A percentile compares a stretch with the other conserved stretches of the same genome.
phyloP scores from a whole-genome alignment of 2,113 vertebrate species.

The Erythrocercus mccallii region DNA sequence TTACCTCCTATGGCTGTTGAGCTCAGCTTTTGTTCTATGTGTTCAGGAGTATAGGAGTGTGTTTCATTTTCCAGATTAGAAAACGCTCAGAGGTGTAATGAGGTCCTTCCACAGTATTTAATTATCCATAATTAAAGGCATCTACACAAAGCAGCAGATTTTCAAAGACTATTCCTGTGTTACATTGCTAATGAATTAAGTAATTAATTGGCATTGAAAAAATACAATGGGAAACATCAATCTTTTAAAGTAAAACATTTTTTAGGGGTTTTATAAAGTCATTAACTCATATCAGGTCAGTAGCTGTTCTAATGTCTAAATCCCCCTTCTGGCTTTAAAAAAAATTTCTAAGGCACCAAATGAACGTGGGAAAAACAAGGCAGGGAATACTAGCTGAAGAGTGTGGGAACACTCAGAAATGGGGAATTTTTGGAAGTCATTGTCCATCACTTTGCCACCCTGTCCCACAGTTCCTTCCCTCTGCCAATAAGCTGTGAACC shows the following conservation, averaged over 20 bases:
- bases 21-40: slow-evolving; percentile 50
- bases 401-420: not conserved
- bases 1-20: not conserved
- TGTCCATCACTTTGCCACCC: not conserved
- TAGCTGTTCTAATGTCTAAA: slow-evolving; percentile 14
- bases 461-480: not conserved
- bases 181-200: slow-evolving; percentile 77
- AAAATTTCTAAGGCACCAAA: not conserved
- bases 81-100: slow-evolving; percentile 79
- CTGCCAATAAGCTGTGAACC: not conserved
- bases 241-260: slow-evolving; percentile 66
- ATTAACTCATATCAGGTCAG: slow-evolving; percentile 34
- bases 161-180: slow-evolving; percentile 73
- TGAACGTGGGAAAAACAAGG: not conserved
- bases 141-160: slow-evolving; percentile 73
- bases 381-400: not conserved
- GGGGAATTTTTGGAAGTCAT: not conserved
- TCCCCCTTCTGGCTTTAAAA: not conserved
- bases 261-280: slow-evolving; percentile 54
- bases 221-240: slow-evolving; percentile 67
- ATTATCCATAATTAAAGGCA: slow-evolving; percentile 81
- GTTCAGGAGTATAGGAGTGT: slow-evolving; percentile 18
- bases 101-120: slow-evolving; percentile 77
- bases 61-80: slow-evolving; percentile 59
- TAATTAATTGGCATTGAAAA: slow-evolving; percentile 77